Base-by-base conservation (phyloP, 1,140 invertebrate genomes). In the Platyscapa corneri region DNA sequence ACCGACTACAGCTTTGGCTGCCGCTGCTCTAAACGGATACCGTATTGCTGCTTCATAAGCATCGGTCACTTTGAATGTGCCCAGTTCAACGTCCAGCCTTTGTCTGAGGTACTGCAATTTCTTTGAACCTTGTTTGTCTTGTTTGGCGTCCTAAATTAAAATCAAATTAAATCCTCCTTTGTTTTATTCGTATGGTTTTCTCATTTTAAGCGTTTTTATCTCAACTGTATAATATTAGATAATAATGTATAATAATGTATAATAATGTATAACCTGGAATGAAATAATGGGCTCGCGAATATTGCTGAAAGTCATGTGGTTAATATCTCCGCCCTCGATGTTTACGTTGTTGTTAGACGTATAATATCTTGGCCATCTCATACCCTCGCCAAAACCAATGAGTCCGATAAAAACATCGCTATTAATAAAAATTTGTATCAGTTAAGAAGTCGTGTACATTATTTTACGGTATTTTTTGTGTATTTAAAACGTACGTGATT, bases 1-100 rank as follows among this genome's bases (percentile, higher is more conserved):
- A 5, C 92, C 94, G 86, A 96, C 89, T 20, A 96, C 94, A 39
- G 93, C 93, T 87, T 95, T 96, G 0, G 94, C 93, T 7, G 95
- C 94, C 12, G 93, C 94, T 8, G 94, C 90, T 90, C 95, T 94
- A 93, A 95, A 96, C 60, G 95, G 95, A 93, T 95, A 96, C 16
- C 93, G 87, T 7, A 94, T 89, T 7, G 94, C 95, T 87, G 95
- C 91, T 32, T 93, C 88, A 87, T 95, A 95, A 34, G 95, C 95
- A 34, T 91, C 91, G 56, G 94, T 92, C 23, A 93, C 79, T 37
- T 87, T 89, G 74, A 92, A 90, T 0, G 89, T 91, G 6, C 92
- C 91, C 18, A 93, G 83, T 88, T 93, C 93, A 23, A 93, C 75
- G 42, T 93, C 88, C 64, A 91, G 34, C 64, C 87, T 90, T 82